A percentile compares a stretch with the other conserved stretches of the same genome.
Conservation (phyloP, 2,797 vertebrate genomes). For the Propithecus deckenii region DNA sequence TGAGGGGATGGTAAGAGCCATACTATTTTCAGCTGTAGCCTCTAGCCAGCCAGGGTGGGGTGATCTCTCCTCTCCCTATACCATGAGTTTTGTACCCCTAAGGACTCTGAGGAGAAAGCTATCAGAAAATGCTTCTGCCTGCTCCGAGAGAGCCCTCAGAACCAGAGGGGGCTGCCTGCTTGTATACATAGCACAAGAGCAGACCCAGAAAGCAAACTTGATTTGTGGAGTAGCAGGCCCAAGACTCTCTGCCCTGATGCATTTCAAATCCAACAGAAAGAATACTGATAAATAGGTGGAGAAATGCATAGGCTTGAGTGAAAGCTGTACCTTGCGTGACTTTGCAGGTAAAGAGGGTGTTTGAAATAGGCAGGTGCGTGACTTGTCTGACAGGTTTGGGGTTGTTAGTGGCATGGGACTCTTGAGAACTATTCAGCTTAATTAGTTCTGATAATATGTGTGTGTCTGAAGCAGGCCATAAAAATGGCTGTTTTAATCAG, state of each 20-base stretch:
- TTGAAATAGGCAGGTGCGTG: conserved; percentile 50
- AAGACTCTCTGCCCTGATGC: not conserved
- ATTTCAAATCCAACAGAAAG: not conserved
- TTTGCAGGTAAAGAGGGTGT: conserved; percentile 6
- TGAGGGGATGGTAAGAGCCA: not conserved
- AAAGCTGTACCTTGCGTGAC: conserved; percentile 63
- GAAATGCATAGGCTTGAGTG: not conserved
- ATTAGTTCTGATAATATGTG: conserved; percentile 51
- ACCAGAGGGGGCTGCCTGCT: not conserved
- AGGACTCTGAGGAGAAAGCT: not conserved
- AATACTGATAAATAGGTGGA: not conserved
- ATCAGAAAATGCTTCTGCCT: not conserved
- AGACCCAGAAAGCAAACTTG: not conserved
- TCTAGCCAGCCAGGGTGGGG: not conserved
- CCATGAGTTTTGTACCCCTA: not conserved
- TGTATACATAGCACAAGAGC: not conserved
- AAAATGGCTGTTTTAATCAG: conserved; percentile 56
- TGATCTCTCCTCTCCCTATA: not conserved
- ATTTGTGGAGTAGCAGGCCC: not conserved
- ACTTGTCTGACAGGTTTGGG: conserved; percentile 20
- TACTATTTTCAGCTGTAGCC: not conserved
- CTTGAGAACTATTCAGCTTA: not conserved
- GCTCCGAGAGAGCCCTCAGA: not conserved
- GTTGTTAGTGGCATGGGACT: conserved; percentile 23
- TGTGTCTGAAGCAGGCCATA: conserved; percentile 15